phyloP scores from a whole-genome alignment of 2,888 invertebrate genomes.

The Carterocephalus palaemon region DNA sequence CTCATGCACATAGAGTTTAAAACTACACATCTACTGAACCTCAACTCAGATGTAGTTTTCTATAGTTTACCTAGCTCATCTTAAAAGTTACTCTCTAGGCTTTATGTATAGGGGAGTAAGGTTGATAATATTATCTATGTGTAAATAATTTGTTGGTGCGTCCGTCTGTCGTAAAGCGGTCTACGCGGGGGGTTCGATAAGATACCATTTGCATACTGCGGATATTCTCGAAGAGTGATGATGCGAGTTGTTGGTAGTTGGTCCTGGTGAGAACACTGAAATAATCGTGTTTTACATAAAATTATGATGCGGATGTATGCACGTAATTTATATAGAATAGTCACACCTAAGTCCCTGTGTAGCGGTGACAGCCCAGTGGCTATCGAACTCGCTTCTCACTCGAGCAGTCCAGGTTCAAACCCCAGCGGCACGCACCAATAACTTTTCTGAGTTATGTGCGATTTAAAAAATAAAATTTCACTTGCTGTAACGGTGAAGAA shows the following conservation, averaged over 20 bases:
- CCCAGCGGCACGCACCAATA: no score
- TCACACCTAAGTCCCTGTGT: no score
- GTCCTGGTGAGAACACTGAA: no score
- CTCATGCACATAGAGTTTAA: constrained; percentile 12
- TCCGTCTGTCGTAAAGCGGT: constrained; percentile 47
- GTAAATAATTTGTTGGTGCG: constrained; percentile 19
- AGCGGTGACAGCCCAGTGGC: no score
- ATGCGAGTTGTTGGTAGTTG: constrained; percentile 26
- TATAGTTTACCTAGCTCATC: constrained; percentile 7
- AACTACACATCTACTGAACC: constrained; percentile 9
- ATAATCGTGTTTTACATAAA: no score
- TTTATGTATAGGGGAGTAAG: constrained; percentile 9
- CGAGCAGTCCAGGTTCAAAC: no score
- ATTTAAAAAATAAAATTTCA: no score
- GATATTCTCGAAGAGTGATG: constrained; percentile 28
- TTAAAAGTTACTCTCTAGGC: neutral
- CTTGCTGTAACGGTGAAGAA: no score
- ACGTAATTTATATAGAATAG: no score
- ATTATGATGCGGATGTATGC: no score
- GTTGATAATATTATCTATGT: constrained; percentile 4
- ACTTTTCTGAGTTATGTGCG: no score
- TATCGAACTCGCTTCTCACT: no score
- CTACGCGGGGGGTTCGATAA: constrained; percentile 50
- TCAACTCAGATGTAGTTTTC: constrained; percentile 1
- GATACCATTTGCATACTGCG: constrained; percentile 36